These are phyloP conservation scores for Eristalis intricaria DNA, from an alignment of 2,888 invertebrate species.

Conservation along the genomic window DNA sequence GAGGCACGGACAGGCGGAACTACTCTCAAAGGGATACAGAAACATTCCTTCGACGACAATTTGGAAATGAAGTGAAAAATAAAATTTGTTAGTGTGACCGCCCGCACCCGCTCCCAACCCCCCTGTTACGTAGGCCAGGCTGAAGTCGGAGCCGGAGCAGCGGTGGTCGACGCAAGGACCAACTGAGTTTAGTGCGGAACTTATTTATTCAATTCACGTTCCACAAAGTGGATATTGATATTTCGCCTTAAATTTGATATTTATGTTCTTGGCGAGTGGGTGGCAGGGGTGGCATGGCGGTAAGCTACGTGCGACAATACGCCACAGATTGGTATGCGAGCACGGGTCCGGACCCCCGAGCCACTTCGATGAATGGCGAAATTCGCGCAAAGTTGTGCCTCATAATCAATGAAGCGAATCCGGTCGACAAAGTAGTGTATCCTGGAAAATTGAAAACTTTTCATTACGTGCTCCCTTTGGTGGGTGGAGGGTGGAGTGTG, in stretches of 20 bases:
- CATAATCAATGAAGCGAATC: constrained; percentile 67
- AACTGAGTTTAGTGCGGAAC: constrained; percentile 13
- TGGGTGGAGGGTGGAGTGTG: constrained; percentile 8
- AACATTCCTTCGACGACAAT: constrained; percentile 42
- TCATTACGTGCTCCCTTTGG: constrained; percentile 56
- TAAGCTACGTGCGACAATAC: constrained; percentile 69
- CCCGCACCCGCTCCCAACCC: not conserved
- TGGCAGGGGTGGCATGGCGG: not conserved
- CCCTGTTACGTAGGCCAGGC: constrained; percentile 5
- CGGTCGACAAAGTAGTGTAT: constrained; percentile 65
- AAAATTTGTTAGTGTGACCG: constrained; percentile 51
- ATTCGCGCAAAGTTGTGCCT: constrained; percentile 49
- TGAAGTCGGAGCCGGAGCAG: not conserved
- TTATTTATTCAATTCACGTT: constrained; percentile 78
- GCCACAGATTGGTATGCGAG: constrained; percentile 66
- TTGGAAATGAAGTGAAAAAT: constrained; percentile 51
- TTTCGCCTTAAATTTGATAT: constrained; percentile 81
- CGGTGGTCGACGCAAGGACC: constrained; percentile 9
- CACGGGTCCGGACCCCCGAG: not conserved
- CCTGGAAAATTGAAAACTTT: constrained; percentile 70
- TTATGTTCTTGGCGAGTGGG: constrained; percentile 76
- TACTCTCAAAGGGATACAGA: constrained; percentile 27
- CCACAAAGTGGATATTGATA: constrained; percentile 82
- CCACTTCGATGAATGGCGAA: constrained; percentile 35
- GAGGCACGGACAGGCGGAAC: constrained; percentile 18